Evolutionary conservation across 2,113 vertebrate genomes (phyloP), one percentile per base, ranked within the genome.

Genomic region (Cromileptes altivelis): DNA sequence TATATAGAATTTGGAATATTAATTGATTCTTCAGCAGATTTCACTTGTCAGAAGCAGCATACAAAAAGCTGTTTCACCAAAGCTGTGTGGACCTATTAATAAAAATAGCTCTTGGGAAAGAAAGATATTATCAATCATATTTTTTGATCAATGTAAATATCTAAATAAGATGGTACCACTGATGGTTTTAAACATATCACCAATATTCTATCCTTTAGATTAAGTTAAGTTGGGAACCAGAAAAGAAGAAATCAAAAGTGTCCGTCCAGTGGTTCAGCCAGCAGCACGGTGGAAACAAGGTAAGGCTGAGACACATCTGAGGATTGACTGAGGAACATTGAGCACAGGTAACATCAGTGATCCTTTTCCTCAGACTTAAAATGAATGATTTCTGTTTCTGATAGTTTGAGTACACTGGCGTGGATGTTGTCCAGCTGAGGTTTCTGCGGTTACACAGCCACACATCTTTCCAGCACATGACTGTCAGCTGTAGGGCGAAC

Each of bases 381-480:
- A 40, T 56, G 10, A 64, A 61, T 57, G 0, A 53, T 33, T 52
- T 69, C 17, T 75, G 9, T 89, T 6, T 89, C 50, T 64, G 19
- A 56, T 57, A 96, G 96, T 90, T 95, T 82, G 88, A 88, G 42
- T 96, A 96, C 50, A 14, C 58, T n/a, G 92, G 91, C 21, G 25
- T 94, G 25, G 90, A 91, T 67, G 86, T 94, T 6, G 95, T 96
- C 42, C 96, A 96, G 90, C 88, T 96, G 27, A 93, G 95, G 77
- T 96, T 96, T 80, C 87, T 96, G 53, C 90, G 90, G 49, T 82
- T 96, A 60, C 94, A 95, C 90, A 96, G 95, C 78, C 90, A 78
- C 76, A 87, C 87, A 0, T 94, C 88, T 45, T 92, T 90, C 61
- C 96, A 96, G 85, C 77, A 61, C 73, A 64, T 96, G 77, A 92